Base-by-base conservation (phyloP, 2,797 vertebrate species). In the Kryptopterus vitreolus region DNA sequence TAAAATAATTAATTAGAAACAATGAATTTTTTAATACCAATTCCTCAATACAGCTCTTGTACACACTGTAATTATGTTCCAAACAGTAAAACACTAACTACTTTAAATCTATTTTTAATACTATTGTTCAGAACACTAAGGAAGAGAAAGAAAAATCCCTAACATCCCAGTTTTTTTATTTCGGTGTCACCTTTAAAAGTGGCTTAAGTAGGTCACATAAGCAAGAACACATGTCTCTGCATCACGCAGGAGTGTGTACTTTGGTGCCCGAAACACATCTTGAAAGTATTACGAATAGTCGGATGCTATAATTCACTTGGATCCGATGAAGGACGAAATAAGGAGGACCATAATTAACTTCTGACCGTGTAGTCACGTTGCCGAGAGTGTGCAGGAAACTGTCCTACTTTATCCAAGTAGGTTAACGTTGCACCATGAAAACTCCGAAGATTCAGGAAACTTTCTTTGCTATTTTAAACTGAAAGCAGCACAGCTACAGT, bases 401-500 rank as follows among this genome's bases (percentile, higher is more conserved):
- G 55, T 22, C 53, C 73, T 76, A 43, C 26, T 46, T 62, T 33
- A 65, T 77, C 50, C 11, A 38, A 77, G 75, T 65, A 16, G 80
- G 50, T 65, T 48, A 72, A 13, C 15, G 20, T 48, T 18, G 5
- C 35, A 57, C 48, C 24, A 48, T 9, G 11, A 53, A 71, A 55
- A 38, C 43, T 68, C 43, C 12, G n/a, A 29, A 20, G 68, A 24
- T 72, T 58, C 29, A 38, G 35, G 22, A 57, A 31, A 55, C n/a
- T 46, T 29, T 65, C 35, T 72, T 50, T 72, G 76, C 70, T 48
- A 74, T 86, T 83, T 82, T 81, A 77, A 84, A 84, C 58, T 48
- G 26, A 22, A 1, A 65, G 52, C 69, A 66, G 68, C 68, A 52
- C 16, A 46, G 62, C 48, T 52, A 26, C 13, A 72, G n/a, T 20